Evolutionary conservation across 2,888 invertebrate genomes (phyloP).

Genomic region (Kryphioiulus occultus): DNA sequence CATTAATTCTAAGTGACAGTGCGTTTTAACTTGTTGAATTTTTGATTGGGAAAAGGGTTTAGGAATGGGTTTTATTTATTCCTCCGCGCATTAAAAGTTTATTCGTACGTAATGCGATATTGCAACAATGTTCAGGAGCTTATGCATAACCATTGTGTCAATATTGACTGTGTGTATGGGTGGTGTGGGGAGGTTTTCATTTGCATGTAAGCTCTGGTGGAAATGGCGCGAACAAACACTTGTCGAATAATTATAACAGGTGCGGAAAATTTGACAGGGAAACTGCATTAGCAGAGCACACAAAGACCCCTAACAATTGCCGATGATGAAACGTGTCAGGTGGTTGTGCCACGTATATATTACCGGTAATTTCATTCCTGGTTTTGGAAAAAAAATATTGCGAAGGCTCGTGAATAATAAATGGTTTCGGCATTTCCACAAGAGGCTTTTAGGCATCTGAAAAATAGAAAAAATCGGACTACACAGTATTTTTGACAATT

Average conservation of each 20-base stretch:
- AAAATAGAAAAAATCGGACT: not conserved
- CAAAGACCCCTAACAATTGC: not conserved
- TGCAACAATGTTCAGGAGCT: not conserved
- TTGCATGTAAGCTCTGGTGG: not conserved
- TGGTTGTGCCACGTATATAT: not conserved
- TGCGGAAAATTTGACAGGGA: slow-evolving; percentile 24
- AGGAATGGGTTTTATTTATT: not conserved
- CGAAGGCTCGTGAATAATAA: not conserved
- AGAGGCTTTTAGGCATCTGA: not conserved
- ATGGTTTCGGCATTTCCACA: not conserved
- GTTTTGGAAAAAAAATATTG: not conserved
- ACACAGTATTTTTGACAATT: not conserved
- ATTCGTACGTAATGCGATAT: slow-evolving; percentile 22
- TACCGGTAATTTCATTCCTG: not conserved
- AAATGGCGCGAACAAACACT: slow-evolving; percentile 26
- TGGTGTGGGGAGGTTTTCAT: not conserved
- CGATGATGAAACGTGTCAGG: slow-evolving; percentile 26
- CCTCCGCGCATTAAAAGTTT: not conserved
- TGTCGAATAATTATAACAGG: slow-evolving; percentile 25
- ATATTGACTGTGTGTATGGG: slow-evolving; percentile 13
- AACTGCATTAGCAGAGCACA: slow-evolving; percentile 26
- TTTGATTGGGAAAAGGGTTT: not conserved
- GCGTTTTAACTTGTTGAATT: not conserved
- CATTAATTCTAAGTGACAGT: no score
- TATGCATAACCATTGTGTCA: slow-evolving; percentile 19